Evolutionary conservation across 2,888 invertebrate species (phyloP).

Genomic region (Entomobrya proxima): DNA sequence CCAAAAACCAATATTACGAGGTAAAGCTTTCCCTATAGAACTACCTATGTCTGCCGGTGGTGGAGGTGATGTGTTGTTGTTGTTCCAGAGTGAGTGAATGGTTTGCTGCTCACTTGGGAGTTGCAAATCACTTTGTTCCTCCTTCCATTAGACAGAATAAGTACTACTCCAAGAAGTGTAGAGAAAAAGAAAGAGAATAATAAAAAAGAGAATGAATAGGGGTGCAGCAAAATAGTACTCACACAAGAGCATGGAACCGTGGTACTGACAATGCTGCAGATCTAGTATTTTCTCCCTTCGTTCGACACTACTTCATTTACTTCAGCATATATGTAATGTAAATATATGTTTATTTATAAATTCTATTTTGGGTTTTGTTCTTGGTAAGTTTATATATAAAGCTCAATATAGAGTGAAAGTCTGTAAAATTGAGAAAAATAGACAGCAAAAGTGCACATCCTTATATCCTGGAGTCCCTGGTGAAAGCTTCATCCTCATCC

Average conservation of each 20-base stretch:
- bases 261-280: not conserved
- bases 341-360: not conserved
- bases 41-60: not conserved
- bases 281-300: not conserved
- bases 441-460: slow-evolving; percentile 30
- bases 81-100: slow-evolving; percentile 61
- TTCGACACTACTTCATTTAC: not conserved
- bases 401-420: not conserved
- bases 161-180: slow-evolving; percentile 27
- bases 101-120: slow-evolving; percentile 66
- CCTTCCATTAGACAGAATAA: slow-evolving; percentile 59
- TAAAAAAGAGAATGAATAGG: slow-evolving; percentile 26
- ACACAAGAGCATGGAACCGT: not conserved
- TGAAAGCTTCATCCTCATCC: slow-evolving; percentile 60
- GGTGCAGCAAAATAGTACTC: not conserved
- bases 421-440: not conserved
- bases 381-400: not conserved
- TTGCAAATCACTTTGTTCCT: slow-evolving; percentile 66
- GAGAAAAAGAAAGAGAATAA: slow-evolving; percentile 37
- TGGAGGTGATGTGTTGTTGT: slow-evolving; percentile 37
- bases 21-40: not conserved
- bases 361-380: not conserved
- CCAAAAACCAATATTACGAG: slow-evolving; percentile 26
- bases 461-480: slow-evolving; percentile 45
- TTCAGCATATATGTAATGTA: not conserved